phyloP scores from a whole-genome alignment of 2,113 vertebrate species.

The Eleginops maclovinus region DNA sequence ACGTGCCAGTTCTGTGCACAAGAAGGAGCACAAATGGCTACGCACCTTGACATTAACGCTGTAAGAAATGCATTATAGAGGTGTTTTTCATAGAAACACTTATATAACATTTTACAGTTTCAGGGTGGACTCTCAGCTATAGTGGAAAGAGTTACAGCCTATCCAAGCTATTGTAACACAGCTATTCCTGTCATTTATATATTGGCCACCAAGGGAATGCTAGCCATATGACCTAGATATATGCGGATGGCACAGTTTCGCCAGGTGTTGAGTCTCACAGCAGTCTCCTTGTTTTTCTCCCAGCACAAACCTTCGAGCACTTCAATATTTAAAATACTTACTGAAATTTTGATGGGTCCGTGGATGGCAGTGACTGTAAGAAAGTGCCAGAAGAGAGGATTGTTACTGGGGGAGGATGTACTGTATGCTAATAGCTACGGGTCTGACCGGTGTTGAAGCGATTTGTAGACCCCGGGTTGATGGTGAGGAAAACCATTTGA shows the following conservation, averaged over 20 bases:
- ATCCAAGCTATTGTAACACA: conserved; percentile 33
- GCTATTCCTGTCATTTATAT: conserved; percentile 59
- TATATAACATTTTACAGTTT: conserved; percentile 34
- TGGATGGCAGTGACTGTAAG: conserved; percentile 40
- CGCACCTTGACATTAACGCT: neutral
- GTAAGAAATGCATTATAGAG: conserved; percentile 21
- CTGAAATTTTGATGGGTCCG: conserved; percentile 77
- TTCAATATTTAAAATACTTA: conserved; percentile 81
- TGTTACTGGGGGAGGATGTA: conserved; percentile 37
- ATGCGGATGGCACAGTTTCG: conserved; percentile 67
- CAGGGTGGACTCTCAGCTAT: conserved; percentile 41
- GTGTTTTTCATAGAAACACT: conserved; percentile 48
- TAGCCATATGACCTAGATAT: conserved; percentile 55
- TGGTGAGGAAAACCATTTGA: neutral
- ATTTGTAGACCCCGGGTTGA: neutral
- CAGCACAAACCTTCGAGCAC: conserved; percentile 59
- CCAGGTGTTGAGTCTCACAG: conserved; percentile 68
- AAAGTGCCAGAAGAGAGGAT: conserved; percentile 34
- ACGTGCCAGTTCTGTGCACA: neutral
- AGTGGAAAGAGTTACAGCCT: conserved; percentile 19
- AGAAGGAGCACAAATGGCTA: conserved; percentile 1
- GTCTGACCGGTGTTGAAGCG: neutral
- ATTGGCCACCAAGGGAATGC: conserved; percentile 42
- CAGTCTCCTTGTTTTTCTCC: conserved; percentile 67
- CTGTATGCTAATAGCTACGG: neutral